Percentiles rank a stretch among this genome's conserved stretches.
Evolutionary conservation across 2,113 vertebrate genomes (phyloP).

Genomic region (Pelusios castaneus): DNA sequence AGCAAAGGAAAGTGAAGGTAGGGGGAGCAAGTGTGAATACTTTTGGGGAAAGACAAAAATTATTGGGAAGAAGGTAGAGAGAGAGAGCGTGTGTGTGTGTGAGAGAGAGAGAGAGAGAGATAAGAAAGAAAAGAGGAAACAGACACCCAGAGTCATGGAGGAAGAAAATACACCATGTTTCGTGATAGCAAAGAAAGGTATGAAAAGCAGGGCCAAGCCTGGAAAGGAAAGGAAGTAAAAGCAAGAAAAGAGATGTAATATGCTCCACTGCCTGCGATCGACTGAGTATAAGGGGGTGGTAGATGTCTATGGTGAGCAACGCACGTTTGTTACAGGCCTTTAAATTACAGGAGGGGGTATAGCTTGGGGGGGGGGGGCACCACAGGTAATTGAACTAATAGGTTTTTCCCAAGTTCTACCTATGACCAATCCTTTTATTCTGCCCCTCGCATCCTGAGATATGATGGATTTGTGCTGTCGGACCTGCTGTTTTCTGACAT

Average conservation of each 20-base stretch:
- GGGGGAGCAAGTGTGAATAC: not conserved
- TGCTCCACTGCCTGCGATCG: not conserved
- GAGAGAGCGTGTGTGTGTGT: no score
- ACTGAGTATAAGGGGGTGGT: not conserved
- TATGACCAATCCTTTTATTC: not conserved
- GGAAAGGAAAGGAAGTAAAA: not conserved
- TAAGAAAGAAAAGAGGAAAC: no score
- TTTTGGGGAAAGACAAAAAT: not conserved
- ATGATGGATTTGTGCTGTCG: not conserved
- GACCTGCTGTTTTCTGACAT: not conserved
- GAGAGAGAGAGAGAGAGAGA: no score
- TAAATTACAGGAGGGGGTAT: not conserved
- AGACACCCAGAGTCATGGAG: not conserved
- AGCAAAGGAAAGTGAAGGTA: not conserved
- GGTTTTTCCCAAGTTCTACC: not conserved
- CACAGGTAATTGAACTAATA: not conserved
- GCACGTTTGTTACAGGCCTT: not conserved
- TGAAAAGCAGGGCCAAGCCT: not conserved
- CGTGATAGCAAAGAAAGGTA: not conserved
- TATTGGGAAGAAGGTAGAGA: not conserved
- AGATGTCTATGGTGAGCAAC: not conserved
- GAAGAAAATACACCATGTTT: not conserved
- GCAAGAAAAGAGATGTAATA: not conserved
- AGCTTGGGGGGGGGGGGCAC: not conserved
- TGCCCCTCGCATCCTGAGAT: not conserved